Conservation (phyloP, 2,797 vertebrate species). For the Smutsia gigantea region DNA sequence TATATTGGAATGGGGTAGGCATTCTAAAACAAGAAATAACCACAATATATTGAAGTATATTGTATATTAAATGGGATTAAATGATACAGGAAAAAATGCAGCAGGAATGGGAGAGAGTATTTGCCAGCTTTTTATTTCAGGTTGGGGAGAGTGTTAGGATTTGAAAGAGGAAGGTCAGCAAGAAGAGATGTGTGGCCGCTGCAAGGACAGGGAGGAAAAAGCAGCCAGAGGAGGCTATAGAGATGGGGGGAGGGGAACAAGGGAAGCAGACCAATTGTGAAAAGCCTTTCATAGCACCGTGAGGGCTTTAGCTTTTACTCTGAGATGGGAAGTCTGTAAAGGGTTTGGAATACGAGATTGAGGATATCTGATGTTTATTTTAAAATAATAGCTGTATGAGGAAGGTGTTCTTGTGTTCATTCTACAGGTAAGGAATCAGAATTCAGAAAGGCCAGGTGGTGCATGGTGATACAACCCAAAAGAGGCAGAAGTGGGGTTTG, state of each 20-base stretch:
- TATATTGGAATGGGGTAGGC: background rate
- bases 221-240: background rate
- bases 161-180: background rate
- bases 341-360: background rate
- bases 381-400: background rate
- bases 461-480: background rate
- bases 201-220: background rate
- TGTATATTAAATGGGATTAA: background rate
- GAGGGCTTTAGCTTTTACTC: background rate
- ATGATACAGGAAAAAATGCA: background rate
- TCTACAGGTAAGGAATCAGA: background rate
- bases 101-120: background rate
- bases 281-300: background rate
- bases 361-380: background rate
- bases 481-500: background rate
- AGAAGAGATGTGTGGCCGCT: background rate
- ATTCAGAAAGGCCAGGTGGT: background rate
- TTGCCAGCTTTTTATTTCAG: background rate
- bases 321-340: background rate
- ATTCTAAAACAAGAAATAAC: background rate
- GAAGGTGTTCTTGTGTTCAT: background rate
- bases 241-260: accelerated
- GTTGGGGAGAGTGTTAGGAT: background rate
- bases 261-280: background rate
- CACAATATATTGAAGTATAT: background rate